phyloP scores from a whole-genome alignment of 2,113 vertebrate genomes.

The Boleophthalmus pectinirostris region DNA sequence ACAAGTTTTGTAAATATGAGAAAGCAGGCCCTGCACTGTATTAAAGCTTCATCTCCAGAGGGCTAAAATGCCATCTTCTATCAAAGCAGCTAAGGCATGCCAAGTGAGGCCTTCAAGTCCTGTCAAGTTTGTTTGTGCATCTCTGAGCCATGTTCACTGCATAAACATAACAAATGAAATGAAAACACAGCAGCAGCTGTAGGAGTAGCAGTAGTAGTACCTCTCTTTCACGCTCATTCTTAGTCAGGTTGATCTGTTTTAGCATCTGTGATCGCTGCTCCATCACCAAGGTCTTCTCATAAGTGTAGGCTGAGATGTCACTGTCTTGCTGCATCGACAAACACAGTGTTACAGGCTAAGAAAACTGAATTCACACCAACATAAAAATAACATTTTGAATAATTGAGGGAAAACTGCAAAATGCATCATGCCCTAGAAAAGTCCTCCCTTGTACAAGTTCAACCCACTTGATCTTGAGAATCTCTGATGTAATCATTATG shows the following conservation, averaged over 20 bases:
- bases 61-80: constrained; percentile 44
- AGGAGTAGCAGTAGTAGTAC: constrained; percentile 66
- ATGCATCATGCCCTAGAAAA: background rate
- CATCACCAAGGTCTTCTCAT: constrained; percentile 98
- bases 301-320: constrained; percentile 98
- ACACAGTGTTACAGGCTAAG: background rate
- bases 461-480: background rate
- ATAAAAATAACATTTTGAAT: background rate
- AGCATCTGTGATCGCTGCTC: constrained; percentile 98
- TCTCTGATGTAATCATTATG: background rate
- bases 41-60: constrained; percentile 38
- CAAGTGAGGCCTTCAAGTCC: constrained; percentile 10
- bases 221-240: constrained; percentile 95
- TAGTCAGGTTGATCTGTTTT: constrained; percentile 97
- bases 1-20: constrained; percentile 27
- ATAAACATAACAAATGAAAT: constrained; percentile 13
- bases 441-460: background rate
- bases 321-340: constrained; percentile 86
- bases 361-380: background rate
- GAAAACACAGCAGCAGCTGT: constrained; percentile 7
- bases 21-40: constrained; percentile 33
- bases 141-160: background rate
- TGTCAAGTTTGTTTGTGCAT: constrained; percentile 23
- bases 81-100: constrained; percentile 23
- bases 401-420: background rate